Base-by-base conservation (phyloP, 2,113 vertebrate species). In the Pelodiscus sinensis region DNA sequence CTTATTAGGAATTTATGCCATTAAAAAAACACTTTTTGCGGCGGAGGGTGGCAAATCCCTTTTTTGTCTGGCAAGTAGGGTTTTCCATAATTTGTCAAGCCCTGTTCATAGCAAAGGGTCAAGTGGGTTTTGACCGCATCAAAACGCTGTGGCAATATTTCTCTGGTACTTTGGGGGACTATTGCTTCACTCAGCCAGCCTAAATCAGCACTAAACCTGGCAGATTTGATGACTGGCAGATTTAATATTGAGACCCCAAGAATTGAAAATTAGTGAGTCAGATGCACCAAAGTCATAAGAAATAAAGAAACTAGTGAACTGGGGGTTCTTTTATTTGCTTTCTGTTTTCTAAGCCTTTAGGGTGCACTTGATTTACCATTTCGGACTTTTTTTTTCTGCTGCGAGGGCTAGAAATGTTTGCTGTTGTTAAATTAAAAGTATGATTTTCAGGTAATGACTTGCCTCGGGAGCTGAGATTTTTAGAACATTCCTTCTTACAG, bases 381-480 rank as follows among this genome's bases (percentile, higher is more conserved):
- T 83, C 82, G n/a, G 82, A 19, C 4, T 82, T 90, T 77, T 68
- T 93, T 78, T 62, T 44, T 52, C 29, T 93, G 89, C 18, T 87
- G 51, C 80, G 80, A 88, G 77, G 90, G 27, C 16, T 84, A 65
- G 35, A 27, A 93, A 22, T 9, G 90, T 87, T 19, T 68, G n/a
- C 38, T 77, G 68, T 79, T 92, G 89, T 75, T 16, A 35, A 55
- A 0, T 86, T 60, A 86, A 65, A 2, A 1, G 86, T 85, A 87
- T 84, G 92, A 35, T 38, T 73, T 19, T 73, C 87, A 79, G 71
- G 62, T 91, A 91, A 83, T 93, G n/a, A 86, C 88, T 94, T 90
- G 86, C 82, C 80, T 88, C 81, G 9, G 68, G 68, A 22, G 9
- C 68, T 21, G 68, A 73, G 68, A 38, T 22, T 38, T 73, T 73